Conservation (phyloP, 2,888 invertebrate species). For the Hypercompe scribonia region DNA sequence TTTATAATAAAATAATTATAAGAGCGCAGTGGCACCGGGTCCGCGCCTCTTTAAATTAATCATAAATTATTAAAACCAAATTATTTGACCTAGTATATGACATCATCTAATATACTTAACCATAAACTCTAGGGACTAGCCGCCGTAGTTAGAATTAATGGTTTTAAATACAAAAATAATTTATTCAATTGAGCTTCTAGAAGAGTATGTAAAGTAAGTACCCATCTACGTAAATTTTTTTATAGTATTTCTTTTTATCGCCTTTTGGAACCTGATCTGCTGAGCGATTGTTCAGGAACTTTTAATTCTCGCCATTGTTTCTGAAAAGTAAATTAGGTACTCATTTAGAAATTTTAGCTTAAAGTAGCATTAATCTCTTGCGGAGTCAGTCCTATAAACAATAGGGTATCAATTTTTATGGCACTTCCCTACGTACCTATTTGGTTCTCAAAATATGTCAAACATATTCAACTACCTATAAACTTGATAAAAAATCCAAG, state of each 20-base stretch:
- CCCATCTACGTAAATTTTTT: not conserved
- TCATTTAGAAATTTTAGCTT: too few species aligned
- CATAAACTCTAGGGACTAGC: not conserved
- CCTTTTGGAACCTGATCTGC: slow-evolving; percentile 50
- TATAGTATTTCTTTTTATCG: slow-evolving; percentile 27
- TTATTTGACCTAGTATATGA: not conserved
- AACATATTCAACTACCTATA: too few species aligned
- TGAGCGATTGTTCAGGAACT: slow-evolving; percentile 72
- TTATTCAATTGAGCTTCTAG: not conserved
- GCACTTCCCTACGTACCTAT: too few species aligned
- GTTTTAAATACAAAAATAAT: not conserved
- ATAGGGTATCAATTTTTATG: too few species aligned
- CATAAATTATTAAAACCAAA: not conserved
- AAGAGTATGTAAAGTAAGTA: not conserved
- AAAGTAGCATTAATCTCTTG: too few species aligned
- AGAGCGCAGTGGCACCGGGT: not conserved
- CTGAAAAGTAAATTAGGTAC: slow-evolving; percentile 61
- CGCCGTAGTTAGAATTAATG: not conserved
- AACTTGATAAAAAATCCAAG: too few species aligned
- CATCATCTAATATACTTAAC: not conserved
- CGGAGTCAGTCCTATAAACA: too few species aligned
- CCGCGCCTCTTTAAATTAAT: not conserved
- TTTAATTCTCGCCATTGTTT: slow-evolving; percentile 82
- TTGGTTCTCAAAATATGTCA: too few species aligned
- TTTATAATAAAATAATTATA: not conserved